phyloP scores from a whole-genome alignment of 1,140 invertebrate species.

The Anoplophora glabripennis region DNA sequence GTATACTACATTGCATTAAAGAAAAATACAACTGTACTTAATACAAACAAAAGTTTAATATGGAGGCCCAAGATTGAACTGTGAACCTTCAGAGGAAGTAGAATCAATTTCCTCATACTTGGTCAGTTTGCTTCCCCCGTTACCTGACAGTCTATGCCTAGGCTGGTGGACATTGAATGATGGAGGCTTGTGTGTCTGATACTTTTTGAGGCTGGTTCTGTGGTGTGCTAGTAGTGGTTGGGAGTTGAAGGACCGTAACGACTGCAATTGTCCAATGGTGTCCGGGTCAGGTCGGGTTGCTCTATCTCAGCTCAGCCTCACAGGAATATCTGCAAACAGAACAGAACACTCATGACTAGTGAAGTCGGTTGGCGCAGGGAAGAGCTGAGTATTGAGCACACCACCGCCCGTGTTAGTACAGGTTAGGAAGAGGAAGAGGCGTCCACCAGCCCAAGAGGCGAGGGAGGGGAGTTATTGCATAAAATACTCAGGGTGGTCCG shows the following conservation, averaged over 20 bases:
- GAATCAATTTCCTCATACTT: conserved; percentile 10
- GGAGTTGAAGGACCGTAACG: conserved; percentile 30
- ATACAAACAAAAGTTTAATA: too few species aligned
- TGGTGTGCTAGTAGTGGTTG: conserved; percentile 12
- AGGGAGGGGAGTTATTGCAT: conserved; percentile 73
- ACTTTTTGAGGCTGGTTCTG: conserved; percentile 1
- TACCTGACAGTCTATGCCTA: conserved; percentile 24
- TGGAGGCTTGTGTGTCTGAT: conserved; percentile 2
- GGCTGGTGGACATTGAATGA: conserved; percentile 41
- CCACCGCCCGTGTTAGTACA: conserved; percentile 50
- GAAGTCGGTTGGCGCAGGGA: conserved; percentile 43
- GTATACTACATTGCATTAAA: conserved; percentile 19
- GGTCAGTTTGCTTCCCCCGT: conserved; percentile 29
- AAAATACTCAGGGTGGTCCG: conserved; percentile 94
- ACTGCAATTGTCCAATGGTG: conserved; percentile 21
- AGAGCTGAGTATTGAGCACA: conserved; percentile 48
- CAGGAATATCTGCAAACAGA: conserved; percentile 51
- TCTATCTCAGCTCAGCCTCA: conserved; percentile 38
- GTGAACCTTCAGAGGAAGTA: too few species aligned
- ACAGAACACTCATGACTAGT: conserved; percentile 49
- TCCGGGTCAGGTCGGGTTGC: conserved; percentile 20
- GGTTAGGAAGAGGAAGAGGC: conserved; percentile 47
- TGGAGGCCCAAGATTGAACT: too few species aligned
- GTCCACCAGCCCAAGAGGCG: conserved; percentile 50
- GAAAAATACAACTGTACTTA: conserved; percentile 4